Percentiles rank a stretch among this genome's conserved stretches.
Conservation (phyloP, 2,888 invertebrate genomes). For the Ceriagrion tenellum region DNA sequence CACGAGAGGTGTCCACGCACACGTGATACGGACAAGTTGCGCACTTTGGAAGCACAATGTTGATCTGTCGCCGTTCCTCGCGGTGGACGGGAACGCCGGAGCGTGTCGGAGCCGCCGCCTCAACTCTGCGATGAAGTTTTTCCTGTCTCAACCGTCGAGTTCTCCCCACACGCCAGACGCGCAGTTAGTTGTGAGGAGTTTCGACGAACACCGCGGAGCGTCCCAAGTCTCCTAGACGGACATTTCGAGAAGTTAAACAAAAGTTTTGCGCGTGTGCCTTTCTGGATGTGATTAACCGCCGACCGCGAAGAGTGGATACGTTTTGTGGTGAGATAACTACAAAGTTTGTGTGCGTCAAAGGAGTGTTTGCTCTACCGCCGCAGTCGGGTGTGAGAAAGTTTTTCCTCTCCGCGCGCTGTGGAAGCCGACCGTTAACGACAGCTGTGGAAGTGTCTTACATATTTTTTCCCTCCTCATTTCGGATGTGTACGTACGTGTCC, state of each 20-base stretch:
- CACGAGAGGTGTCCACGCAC: neutral
- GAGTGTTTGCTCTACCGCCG: neutral
- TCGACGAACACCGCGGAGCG: neutral
- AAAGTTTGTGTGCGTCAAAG: neutral
- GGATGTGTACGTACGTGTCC: neutral
- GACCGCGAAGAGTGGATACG: neutral
- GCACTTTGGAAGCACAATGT: neutral
- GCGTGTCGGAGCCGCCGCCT: neutral
- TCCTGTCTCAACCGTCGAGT: neutral
- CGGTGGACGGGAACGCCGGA: neutral
- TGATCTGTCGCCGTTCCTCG: neutral
- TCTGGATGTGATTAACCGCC: neutral
- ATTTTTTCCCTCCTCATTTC: neutral
- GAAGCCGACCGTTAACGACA: constrained; percentile 13
- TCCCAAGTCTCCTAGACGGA: neutral
- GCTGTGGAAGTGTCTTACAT: neutral
- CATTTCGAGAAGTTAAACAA: neutral
- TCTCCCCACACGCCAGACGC: neutral
- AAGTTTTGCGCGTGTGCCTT: neutral
- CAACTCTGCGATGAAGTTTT: neutral
- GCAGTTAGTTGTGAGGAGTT: neutral
- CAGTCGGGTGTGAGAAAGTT: neutral
- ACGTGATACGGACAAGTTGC: too few relatives aligned
- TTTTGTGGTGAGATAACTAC: neutral
- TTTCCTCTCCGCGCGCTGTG: neutral